Conservation (phyloP, 2,888 invertebrate species). For the Cremastinae sp. region DNA sequence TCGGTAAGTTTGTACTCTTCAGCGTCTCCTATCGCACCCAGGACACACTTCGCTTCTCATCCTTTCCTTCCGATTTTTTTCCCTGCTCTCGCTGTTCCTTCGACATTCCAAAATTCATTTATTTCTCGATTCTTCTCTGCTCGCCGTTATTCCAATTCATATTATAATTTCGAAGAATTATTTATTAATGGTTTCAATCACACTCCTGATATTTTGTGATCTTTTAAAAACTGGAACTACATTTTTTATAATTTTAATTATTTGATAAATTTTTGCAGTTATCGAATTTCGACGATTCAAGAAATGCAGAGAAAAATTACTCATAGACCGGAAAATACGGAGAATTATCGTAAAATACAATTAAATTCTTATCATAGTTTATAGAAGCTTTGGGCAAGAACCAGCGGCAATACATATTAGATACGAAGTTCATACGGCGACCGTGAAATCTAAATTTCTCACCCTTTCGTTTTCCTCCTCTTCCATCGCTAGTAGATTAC, state of each 20-base stretch:
- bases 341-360: constrained; percentile 54
- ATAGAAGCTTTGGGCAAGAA: constrained; percentile 67
- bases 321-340: constrained; percentile 33
- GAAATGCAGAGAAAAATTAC: constrained; percentile 3
- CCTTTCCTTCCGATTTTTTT: constrained; percentile 5
- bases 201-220: too few relatives aligned
- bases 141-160: too few relatives aligned
- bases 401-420: constrained; percentile 73
- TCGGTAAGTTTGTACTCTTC: constrained; percentile 74
- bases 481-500: neutral
- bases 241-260: too few relatives aligned
- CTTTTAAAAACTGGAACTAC: too few relatives aligned
- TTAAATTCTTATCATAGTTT: constrained; percentile 61
- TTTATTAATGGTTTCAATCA: too few relatives aligned
- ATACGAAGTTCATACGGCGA: constrained; percentile 72
- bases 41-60: constrained; percentile 62
- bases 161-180: too few relatives aligned
- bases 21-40: constrained; percentile 69
- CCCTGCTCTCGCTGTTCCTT: constrained; percentile 10
- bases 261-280: too few relatives aligned
- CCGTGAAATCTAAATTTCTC: constrained; percentile 44
- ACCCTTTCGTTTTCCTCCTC: constrained; percentile 15
- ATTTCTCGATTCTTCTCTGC: too few relatives aligned
- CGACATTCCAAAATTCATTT: too few relatives aligned
- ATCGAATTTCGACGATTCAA: too few relatives aligned